Percentiles rank a stretch among this genome's conserved stretches.
phyloP scores from a whole-genome alignment of 1,140 invertebrate species.

The Cephus cinctus region DNA sequence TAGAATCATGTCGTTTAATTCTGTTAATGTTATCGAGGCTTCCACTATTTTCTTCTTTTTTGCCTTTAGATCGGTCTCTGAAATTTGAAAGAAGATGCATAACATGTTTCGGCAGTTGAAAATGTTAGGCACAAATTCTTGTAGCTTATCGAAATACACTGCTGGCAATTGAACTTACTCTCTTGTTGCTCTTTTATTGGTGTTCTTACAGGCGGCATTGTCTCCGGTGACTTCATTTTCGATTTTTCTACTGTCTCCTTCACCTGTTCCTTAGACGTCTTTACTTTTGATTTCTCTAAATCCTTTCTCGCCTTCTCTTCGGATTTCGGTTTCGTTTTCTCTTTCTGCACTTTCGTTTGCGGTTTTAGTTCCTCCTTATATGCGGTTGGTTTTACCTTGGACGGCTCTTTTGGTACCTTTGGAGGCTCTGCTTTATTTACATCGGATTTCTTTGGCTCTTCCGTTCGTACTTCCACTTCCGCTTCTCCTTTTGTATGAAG shows the following conservation, averaged over 20 bases:
- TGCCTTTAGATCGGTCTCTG: constrained; percentile 30
- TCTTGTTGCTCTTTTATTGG: constrained; percentile 3
- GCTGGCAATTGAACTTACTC: constrained; percentile 8
- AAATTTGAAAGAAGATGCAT: constrained; percentile 20
- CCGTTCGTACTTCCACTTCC: background rate
- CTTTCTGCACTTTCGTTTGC: constrained; percentile 5
- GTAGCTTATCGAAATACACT: no score
- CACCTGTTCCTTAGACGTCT: background rate
- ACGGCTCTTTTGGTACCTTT: background rate
- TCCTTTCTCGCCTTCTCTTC: background rate
- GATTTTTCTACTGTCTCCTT: no score
- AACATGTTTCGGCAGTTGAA: background rate
- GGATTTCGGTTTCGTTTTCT: background rate
- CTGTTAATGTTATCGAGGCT: constrained; percentile 36
- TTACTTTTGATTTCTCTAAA: background rate
- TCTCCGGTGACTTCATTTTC: background rate
- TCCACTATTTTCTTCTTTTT: constrained; percentile 31
- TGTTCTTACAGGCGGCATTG: background rate
- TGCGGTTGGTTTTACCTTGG: background rate
- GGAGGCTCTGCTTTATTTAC: constrained; percentile 2
- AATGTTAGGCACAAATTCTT: no score
- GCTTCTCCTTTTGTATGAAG: background rate
- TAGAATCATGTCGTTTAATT: constrained; percentile 51
- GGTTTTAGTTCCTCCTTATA: background rate
- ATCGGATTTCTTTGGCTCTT: constrained; percentile 16